Percentiles rank a stretch among this genome's conserved stretches.
phyloP scores from a whole-genome alignment of 2,888 invertebrate genomes.

The Lithophane semibrunnea region DNA sequence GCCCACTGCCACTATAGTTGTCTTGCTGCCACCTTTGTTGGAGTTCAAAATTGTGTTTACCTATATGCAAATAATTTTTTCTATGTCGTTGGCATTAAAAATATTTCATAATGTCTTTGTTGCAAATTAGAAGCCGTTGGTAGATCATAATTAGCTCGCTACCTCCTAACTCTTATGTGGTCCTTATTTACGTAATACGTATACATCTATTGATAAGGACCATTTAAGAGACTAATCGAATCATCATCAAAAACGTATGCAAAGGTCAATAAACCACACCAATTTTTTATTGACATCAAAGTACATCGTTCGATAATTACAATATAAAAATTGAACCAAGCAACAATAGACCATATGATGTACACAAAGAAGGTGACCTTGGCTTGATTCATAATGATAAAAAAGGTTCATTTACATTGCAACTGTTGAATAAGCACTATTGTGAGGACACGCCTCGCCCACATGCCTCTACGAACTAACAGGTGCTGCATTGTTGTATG shows the following conservation, averaged over 20 bases:
- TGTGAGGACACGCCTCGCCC: conserved; percentile 85
- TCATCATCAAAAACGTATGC: conserved; percentile 21
- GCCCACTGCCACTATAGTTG: too few species aligned
- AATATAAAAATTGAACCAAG: conserved; percentile 54
- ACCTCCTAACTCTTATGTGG: neutral
- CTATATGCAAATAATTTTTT: neutral
- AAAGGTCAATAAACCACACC: conserved; percentile 52
- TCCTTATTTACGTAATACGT: neutral
- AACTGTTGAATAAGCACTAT: conserved; percentile 86
- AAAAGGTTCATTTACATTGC: conserved; percentile 90
- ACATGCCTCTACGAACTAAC: conserved; percentile 82
- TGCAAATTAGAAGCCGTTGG: neutral
- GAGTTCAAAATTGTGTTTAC: too few species aligned
- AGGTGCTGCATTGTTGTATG: conserved; percentile 90
- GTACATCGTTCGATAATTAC: conserved; percentile 59
- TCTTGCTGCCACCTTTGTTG: too few species aligned
- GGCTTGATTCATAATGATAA: conserved; percentile 84
- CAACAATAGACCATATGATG: conserved; percentile 78
- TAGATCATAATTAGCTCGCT: neutral
- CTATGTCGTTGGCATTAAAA: neutral
- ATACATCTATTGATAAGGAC: neutral
- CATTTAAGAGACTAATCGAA: conserved; percentile 2
- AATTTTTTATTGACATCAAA: conserved; percentile 52
- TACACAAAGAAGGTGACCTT: conserved; percentile 86
- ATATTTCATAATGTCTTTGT: neutral